Base-by-base conservation (phyloP, 1,140 invertebrate species). In the Danaus plexippus region DNA sequence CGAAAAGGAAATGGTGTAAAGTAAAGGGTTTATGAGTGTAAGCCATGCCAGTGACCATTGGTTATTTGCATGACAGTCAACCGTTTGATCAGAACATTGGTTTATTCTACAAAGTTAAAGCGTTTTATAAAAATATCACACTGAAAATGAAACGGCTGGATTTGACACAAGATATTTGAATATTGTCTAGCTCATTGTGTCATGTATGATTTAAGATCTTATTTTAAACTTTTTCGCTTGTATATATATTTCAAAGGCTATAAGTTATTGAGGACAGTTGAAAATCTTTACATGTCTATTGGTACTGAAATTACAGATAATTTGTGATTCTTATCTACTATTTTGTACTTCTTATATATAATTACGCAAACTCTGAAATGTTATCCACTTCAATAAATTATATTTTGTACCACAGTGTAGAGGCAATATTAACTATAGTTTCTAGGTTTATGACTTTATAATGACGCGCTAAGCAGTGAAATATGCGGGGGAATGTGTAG, bases 361-460 rank as follows among this genome's bases (percentile, higher is more conserved):
- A n/a, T 11, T 48, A 18, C 22, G 9, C 9, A 32, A 47, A 22
- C 8, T 41, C 11, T 43, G 13, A 9, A 43, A 9, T 9, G 2
- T 43, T 43, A 22, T 42, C 7, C 9, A 22, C 8, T 41, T 8
- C 44, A n/a, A 57, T 43, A 12, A 13, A 43, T 22, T 11, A 11
- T 43, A 47, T 32, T 43, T 63, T 61, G 15, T 52, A 63, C 64
- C 66, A 66, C 22, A 59, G 10, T 48, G 50, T 67, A 59, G 64
- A 64, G 48, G 58, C 64, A 67, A 65, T 70, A 71, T 71, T 67
- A 72, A 75, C 64, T 61, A 53, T 62, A 66, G 57, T 85, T 83
- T 80, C 70, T 82, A 75, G 80, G 77, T 85, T 85, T 85, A 85
- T 67, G 80, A 73, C 73, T 80, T 82, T 76, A 80, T 81, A 85